These are phyloP conservation scores for Nicator chloris DNA, from an alignment of 2,113 vertebrate species.

Conservation along the genomic window DNA sequence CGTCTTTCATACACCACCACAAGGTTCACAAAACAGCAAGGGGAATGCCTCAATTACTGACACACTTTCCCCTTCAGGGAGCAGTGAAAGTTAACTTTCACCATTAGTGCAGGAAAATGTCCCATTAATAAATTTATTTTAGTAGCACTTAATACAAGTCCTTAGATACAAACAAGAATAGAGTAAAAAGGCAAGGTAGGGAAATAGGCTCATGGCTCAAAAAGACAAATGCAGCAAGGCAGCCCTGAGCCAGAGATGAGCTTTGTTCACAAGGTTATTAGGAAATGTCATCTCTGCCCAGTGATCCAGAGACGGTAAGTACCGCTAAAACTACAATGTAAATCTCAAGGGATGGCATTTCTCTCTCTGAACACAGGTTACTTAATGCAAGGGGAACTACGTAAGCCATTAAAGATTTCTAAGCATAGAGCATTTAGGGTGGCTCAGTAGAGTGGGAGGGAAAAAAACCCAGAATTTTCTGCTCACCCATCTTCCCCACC, in stretches of 20 bases:
- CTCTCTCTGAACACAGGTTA: accelerated
- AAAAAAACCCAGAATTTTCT: not conserved
- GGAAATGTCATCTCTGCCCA: not conserved
- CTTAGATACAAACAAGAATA: not conserved
- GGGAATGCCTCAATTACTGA: constrained; percentile 8
- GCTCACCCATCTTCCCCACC: not conserved
- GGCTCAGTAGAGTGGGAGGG: accelerated
- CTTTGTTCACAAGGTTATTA: not conserved
- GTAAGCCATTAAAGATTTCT: not conserved
- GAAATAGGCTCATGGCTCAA: not conserved
- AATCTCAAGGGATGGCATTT: not conserved
- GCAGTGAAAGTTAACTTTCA: constrained; percentile 31
- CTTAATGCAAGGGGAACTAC: not conserved
- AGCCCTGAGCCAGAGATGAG: not conserved
- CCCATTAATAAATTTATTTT: constrained; percentile 31
- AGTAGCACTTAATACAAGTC: not conserved
- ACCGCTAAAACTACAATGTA: not conserved
- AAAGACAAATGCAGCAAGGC: not conserved
- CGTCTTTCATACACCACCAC: not conserved
- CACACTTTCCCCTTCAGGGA: constrained; percentile 2
- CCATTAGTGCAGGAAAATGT: not conserved
- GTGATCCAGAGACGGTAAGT: not conserved
- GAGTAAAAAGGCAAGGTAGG: not conserved
- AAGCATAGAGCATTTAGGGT: not conserved
- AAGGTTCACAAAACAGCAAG: not conserved